Evolutionary conservation across 2,797 vertebrate species (phyloP), one percentile per base, ranked within the genome.

Genomic region (Poecilia gillii): DNA sequence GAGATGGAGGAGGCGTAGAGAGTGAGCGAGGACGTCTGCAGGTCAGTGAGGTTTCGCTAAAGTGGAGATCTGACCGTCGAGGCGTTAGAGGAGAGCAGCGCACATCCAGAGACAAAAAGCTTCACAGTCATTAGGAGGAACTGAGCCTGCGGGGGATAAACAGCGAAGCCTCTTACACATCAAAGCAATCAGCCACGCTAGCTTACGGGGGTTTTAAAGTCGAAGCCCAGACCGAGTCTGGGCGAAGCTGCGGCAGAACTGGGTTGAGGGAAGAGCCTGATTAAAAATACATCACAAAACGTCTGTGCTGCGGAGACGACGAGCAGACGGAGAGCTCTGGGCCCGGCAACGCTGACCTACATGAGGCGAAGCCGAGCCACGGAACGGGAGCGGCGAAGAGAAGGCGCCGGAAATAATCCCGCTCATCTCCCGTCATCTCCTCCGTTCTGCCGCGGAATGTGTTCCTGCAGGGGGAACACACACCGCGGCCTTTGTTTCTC

Each of bases 221-320:
- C 16, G 82, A 84, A 81, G 79, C 84, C 71, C 86, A 87, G 87
- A 86, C 91, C 68, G 7, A 80, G 83, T 64, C 81, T 49, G 79
- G 79, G 80, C 85, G 80, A 89, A 79, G 71, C 18, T 55, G 75
- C n/a, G 78, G 84, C 83, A 82, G 86, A 90, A 90, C 82, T 87
- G 85, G 87, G 81, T 91, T 91, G 81, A 79, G 88, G 80, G 82
- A 85, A 84, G 84, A 89, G 87, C 80, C 87, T 78, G 84, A 92
- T 93, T 92, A 92, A 93, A 93, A 91, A 94, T 93, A 93, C 92
- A 94, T 91, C 90, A 92, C 86, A 93, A 88, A 74, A 73, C 9
- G 87, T 89, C 91, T 90, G 87, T 57, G 12, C 85, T 84, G 88
- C 81, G 3, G 90, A 89, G 84, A 84, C 87, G n/a, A 86, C 68